Conservation (phyloP, 2,888 invertebrate species). For the Timema podura region DNA sequence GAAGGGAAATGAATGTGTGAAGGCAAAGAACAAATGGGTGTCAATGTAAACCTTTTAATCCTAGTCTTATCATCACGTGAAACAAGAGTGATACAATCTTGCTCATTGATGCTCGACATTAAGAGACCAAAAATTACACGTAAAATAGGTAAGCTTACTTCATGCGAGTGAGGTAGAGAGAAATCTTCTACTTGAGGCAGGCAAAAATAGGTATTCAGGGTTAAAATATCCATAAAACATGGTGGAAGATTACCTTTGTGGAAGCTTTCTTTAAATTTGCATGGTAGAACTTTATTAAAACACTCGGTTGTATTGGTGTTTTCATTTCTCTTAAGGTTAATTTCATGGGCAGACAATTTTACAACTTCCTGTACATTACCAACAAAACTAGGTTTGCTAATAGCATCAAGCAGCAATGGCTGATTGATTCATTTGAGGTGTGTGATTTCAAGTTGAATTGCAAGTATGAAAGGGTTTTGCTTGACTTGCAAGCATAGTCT, state of each 20-base stretch:
- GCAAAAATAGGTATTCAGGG: conserved; percentile 60
- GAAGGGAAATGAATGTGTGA: conserved; percentile 39
- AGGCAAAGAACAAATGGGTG: conserved; percentile 14
- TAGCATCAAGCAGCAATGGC: too few species aligned
- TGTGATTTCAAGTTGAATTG: too few species aligned
- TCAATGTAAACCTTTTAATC: conserved; percentile 34
- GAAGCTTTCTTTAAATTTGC: conserved; percentile 63
- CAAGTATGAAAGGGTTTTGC: too few species aligned
- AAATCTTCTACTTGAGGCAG: conserved; percentile 70
- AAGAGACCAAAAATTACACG: conserved; percentile 53
- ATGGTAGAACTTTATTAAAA: conserved; percentile 45
- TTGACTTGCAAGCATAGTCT: too few species aligned
- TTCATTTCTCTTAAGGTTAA: not conserved
- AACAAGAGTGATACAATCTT: conserved; percentile 38
- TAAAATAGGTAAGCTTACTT: conserved; percentile 58
- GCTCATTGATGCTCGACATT: conserved; percentile 34
- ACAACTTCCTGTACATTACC: not conserved
- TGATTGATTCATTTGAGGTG: too few species aligned
- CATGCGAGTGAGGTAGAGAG: conserved; percentile 54
- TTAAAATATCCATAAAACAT: conserved; percentile 63
- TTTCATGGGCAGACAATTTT: not conserved
- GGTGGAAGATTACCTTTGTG: conserved; percentile 59
- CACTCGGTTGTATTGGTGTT: not conserved
- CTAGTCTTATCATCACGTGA: conserved; percentile 14
- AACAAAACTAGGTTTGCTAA: not conserved